Conservation (phyloP, 2,113 vertebrate genomes). For the Climacteris rufus region DNA sequence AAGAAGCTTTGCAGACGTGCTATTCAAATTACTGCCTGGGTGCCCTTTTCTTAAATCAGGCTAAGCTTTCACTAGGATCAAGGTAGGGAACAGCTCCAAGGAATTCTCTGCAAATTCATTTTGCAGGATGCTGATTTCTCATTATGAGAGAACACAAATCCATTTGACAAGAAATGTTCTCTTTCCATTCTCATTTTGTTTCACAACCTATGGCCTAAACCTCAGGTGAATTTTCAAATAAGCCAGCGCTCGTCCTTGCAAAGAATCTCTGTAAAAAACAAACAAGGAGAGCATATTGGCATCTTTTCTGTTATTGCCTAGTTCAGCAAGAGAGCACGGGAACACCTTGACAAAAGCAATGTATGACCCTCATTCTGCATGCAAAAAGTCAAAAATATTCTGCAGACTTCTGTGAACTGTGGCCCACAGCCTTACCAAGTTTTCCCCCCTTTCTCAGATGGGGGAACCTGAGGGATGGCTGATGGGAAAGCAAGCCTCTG, state of each 20-base stretch:
- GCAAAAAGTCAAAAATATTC: not conserved
- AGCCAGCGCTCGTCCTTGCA: not conserved
- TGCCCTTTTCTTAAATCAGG: not conserved
- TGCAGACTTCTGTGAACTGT: not conserved
- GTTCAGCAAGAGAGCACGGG: not conserved
- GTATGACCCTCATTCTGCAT: not conserved
- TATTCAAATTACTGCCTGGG: not conserved
- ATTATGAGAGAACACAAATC: constrained; percentile 29
- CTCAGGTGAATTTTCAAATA: constrained; percentile 33
- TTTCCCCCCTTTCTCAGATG: not conserved
- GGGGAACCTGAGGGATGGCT: not conserved
- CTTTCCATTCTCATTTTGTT: constrained; percentile 23
- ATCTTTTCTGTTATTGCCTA: not conserved
- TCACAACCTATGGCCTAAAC: not conserved
- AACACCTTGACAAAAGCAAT: not conserved
- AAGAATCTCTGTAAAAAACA: not conserved
- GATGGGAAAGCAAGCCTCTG: not conserved
- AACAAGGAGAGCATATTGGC: rapidly evolving
- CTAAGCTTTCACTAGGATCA: not conserved
- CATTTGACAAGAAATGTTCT: not conserved
- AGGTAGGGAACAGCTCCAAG: not conserved
- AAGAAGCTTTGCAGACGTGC: not conserved
- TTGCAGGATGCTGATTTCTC: constrained; percentile 39
- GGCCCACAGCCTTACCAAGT: not conserved
- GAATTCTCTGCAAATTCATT: constrained; percentile 4